phyloP scores from a whole-genome alignment of 92 coral and sea anemone species.

The Phenganax stokvisi region DNA sequence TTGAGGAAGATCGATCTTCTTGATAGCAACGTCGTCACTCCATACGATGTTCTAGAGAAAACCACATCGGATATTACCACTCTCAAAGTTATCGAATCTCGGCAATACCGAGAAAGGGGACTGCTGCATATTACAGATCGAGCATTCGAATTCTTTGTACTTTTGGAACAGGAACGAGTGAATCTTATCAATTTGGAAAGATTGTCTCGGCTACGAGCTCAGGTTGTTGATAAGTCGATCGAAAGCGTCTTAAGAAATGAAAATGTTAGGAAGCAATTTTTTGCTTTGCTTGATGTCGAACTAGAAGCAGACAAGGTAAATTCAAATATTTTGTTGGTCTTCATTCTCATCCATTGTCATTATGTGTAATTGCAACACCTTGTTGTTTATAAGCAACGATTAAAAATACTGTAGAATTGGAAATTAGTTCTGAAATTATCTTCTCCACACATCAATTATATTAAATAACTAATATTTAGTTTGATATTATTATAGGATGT shows the following conservation, averaged over 20 bases:
- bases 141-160: conserved; percentile 29
- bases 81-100: conserved; percentile 8
- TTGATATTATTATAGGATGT: too few species aligned
- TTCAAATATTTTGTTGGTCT: background rate
- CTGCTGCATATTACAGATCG: conserved; percentile 34
- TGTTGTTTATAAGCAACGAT: too few species aligned
- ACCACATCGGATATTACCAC: background rate
- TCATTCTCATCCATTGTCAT: too few species aligned
- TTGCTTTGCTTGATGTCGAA: conserved; percentile 17
- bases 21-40: background rate
- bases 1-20: conserved; percentile 9
- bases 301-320: conserved; percentile 3
- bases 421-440: too few species aligned
- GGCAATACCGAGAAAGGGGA: conserved; percentile 12
- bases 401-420: too few species aligned
- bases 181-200: conserved; percentile 33
- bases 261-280: conserved; percentile 10
- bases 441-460: too few species aligned
- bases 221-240: conserved; percentile 16
- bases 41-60: background rate
- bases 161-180: conserved; percentile 36
- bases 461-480: too few species aligned
- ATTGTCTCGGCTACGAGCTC: conserved; percentile 14
- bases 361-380: too few species aligned
- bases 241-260: background rate